A percentile compares a stretch with the other conserved stretches of the same genome.
Evolutionary conservation across 2,888 invertebrate species (phyloP).

Genomic region (Drosophila meridionalis): DNA sequence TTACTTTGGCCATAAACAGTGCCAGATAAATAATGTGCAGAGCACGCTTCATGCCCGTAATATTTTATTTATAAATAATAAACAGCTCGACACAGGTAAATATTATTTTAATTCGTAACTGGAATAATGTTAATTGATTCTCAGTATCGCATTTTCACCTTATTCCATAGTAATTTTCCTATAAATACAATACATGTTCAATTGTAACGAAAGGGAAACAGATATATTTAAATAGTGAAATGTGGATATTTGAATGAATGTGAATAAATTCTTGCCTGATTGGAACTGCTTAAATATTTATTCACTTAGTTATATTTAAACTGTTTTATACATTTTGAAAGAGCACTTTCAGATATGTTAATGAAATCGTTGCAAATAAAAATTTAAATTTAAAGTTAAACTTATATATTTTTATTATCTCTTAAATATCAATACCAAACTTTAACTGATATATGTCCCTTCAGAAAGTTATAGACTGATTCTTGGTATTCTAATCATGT

Average conservation of each 20-base stretch:
- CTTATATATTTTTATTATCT: no score
- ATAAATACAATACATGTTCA: background rate
- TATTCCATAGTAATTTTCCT: background rate
- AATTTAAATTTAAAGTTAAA: no score
- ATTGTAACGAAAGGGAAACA: background rate
- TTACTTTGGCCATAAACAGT: background rate
- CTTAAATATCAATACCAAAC: no score
- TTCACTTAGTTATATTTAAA: background rate
- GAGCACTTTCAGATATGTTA: no score
- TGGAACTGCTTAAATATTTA: background rate
- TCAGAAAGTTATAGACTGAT: no score
- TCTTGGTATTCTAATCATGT: no score
- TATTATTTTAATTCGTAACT: background rate
- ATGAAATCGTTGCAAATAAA: no score
- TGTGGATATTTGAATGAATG: background rate
- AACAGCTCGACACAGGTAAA: background rate
- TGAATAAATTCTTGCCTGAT: background rate
- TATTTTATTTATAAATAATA: slow-evolving; percentile 1
- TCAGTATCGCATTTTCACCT: background rate
- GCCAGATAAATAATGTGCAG: background rate
- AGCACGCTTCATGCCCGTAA: background rate
- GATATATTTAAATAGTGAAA: background rate
- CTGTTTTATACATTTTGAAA: no score
- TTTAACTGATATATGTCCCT: no score
- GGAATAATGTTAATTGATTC: background rate